Evolutionary conservation across 2,888 invertebrate species (phyloP).

Genomic region (Esperia sulphurella): DNA sequence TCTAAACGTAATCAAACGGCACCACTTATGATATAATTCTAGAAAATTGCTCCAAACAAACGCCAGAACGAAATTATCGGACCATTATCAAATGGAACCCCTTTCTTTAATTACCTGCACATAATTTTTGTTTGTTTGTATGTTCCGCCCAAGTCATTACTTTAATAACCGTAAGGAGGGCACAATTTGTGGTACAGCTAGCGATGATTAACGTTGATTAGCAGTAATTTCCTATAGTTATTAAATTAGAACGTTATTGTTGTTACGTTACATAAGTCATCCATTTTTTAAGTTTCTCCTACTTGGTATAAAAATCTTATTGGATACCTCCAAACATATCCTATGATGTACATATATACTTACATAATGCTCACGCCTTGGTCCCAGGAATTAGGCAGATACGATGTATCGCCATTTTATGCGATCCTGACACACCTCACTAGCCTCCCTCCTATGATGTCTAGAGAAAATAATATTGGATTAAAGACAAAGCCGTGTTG

Average conservation of each 20-base stretch:
- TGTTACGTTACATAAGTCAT: constrained; percentile 51
- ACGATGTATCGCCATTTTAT: too few species aligned
- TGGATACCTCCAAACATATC: too few species aligned
- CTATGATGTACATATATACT: too few species aligned
- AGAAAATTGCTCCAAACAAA: constrained; percentile 63
- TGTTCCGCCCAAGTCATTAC: constrained; percentile 61
- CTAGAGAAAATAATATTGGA: too few species aligned
- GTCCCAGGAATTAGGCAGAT: too few species aligned
- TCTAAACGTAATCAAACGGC: constrained; percentile 54
- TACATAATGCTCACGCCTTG: too few species aligned
- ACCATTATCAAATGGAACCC: constrained; percentile 71
- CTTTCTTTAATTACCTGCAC: constrained; percentile 74
- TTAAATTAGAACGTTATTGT: constrained; percentile 54
- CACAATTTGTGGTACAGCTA: constrained; percentile 53
- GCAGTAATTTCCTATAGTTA: constrained; percentile 58
- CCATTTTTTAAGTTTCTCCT: constrained; percentile 7
- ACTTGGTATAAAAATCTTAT: too few species aligned
- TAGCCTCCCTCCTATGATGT: too few species aligned
- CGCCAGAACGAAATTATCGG: constrained; percentile 61
- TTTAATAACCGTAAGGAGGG: constrained; percentile 57
- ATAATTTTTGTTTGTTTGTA: constrained; percentile 73
- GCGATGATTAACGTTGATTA: constrained; percentile 61
- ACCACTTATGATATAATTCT: constrained; percentile 63
- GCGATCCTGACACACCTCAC: too few species aligned
- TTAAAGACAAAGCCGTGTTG: too few species aligned